Base-by-base conservation (phyloP, 1,140 invertebrate species). In the Ruditapes philippinarum region DNA sequence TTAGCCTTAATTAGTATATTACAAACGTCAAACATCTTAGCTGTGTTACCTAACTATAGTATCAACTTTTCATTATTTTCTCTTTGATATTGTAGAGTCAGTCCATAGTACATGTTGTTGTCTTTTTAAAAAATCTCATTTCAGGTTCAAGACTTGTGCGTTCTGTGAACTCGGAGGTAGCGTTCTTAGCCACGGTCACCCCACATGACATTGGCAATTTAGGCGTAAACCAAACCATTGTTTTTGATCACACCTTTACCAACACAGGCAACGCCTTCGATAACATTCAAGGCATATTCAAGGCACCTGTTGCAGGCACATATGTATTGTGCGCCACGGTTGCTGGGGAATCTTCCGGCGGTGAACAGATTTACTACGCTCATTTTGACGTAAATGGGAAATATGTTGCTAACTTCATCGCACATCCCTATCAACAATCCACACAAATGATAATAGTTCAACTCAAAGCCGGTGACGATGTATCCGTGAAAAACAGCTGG, bases 1-100 rank as follows among this genome's bases (percentile, higher is more conserved):
- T n/a, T n/a, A 49, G 7, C 7, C 45, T 49, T 17, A 17, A 49
- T 49, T 7, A 11, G 7, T 49, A 11, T 7, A 7, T 49, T 49
- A 7, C 45, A 7, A 17, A 49, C n/a, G 7, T 49, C 7, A 49
- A 7, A 17, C 7, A 11, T 95, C 98, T 98, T 31, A n/a, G 96
- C 96, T 96, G n/a, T n/a, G n/a, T n/a, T n/a, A n/a, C n/a, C 45
- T 17, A 49, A 17, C 7, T 49, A 49, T 49, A 7, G 7, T 49
- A 49, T 49, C n/a, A n/a, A n/a, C 7, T 49, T 49, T 49, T 17
- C 7, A 11, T 49, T n/a, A n/a, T n/a, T n/a, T n/a, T n/a, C n/a
- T n/a, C n/a, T n/a, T n/a, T n/a, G n/a, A n/a, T n/a, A n/a, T n/a
- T n/a, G n/a, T n/a, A n/a, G n/a, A n/a, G n/a, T n/a, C n/a, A n/a